phyloP scores from a whole-genome alignment of 2,797 vertebrate genomes.

The Columba guinea region DNA sequence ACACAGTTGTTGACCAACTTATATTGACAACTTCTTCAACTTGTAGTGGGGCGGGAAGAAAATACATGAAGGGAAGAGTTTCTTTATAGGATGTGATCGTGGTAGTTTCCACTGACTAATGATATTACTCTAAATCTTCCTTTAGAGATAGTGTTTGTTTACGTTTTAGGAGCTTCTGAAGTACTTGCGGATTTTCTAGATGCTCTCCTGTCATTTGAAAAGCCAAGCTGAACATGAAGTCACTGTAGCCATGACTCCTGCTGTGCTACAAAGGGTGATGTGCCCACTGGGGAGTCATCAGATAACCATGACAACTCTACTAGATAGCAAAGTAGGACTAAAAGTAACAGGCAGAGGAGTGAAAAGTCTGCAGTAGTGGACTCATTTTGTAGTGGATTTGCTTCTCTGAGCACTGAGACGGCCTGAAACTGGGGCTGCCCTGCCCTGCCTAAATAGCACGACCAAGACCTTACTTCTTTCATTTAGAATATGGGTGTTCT shows the following conservation, averaged over 20 bases:
- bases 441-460: background rate
- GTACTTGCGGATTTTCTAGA: background rate
- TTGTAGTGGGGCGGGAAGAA: background rate
- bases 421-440: background rate
- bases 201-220: background rate
- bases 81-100: background rate
- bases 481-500: conserved; percentile 56
- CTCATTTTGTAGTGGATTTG: background rate
- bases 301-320: background rate
- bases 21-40: background rate
- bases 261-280: background rate
- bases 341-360: background rate
- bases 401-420: background rate
- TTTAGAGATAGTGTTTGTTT: background rate
- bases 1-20: background rate
- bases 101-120: background rate
- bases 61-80: background rate
- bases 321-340: background rate
- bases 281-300: background rate
- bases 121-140: background rate
- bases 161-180: background rate
- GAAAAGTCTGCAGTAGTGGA: background rate
- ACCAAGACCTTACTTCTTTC: conserved; percentile 11
- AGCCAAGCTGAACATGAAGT: background rate
- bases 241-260: background rate